Base-by-base conservation (phyloP, 2,888 invertebrate species). In the Troglohyphantes excavatus region DNA sequence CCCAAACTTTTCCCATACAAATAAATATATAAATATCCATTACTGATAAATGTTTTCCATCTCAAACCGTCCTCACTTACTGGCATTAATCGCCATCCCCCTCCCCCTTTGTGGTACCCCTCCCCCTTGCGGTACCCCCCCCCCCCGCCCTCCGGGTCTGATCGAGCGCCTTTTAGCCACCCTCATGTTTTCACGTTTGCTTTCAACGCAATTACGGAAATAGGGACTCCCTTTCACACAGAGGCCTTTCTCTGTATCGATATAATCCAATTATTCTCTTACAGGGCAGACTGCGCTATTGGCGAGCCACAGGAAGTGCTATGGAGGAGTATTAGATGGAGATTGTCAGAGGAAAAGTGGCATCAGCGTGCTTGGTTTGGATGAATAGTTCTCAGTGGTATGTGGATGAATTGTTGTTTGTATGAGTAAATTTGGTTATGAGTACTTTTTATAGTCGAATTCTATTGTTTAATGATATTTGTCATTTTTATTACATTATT, bases 211-310 rank as follows among this genome's bases (percentile, higher is more conserved):
- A 89, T 89, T 82, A 89, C 88, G 82, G 61, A 70, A 67, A 82
- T 82, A 75, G 81, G 26, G 82, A 76, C 75, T 81, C 81, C 65
- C 53, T 17, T 79, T 23, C 17, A 63, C 46, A 63, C 13, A 13
- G n/a, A 33, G 53, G 13, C 73, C 26, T 73, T 82, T 82, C 39
- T 65, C 59, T 82, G 88, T 82, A 89, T 76, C 75, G 76, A 67
- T 67, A 61, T 83, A 68, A 89, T 89, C 88, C 88, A 89, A 89
- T 89, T 89, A 89, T 89, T 76, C 68, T 33, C 67, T 89, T 59
- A 76, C 59, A 67, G 68, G 68, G 61, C 43, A 68, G 70, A 68
- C 43, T 43, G 9, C 21, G 82, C 88, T 86, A 65, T 82, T 89
- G 61, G 68, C 61, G 68, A 70, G 76, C 19, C 29, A 78, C 85